Evolutionary conservation across 2,113 vertebrate genomes (phyloP).

Genomic region (Erythrocebus patas): DNA sequence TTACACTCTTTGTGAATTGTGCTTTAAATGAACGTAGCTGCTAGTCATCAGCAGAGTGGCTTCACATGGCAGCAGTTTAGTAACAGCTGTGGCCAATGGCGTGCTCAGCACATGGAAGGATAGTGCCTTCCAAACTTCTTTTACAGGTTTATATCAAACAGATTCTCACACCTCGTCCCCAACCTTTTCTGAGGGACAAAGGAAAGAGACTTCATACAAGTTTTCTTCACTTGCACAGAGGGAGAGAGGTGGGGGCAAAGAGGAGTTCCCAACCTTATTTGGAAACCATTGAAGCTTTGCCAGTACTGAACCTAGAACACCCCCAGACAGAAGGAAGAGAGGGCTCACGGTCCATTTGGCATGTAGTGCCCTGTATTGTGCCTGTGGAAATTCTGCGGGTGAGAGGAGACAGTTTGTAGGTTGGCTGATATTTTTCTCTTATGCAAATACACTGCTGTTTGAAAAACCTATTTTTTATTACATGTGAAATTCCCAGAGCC

Average conservation of each 20-base stretch:
- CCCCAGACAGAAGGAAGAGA: not conserved
- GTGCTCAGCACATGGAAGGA: not conserved
- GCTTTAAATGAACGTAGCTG: not conserved
- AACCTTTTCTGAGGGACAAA: not conserved
- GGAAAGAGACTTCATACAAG: not conserved
- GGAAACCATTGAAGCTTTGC: not conserved
- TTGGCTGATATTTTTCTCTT: slow-evolving; percentile 43
- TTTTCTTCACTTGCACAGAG: not conserved
- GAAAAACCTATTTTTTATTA: slow-evolving; percentile 40
- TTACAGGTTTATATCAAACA: not conserved
- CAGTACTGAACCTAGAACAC: not conserved
- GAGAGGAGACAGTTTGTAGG: not conserved
- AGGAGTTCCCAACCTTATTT: not conserved
- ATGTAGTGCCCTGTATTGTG: slow-evolving; percentile 28
- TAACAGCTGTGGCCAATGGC: not conserved
- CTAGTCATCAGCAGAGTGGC: not conserved
- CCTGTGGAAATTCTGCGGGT: slow-evolving; percentile 40
- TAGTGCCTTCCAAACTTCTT: not conserved
- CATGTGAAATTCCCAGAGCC: slow-evolving; percentile 24
- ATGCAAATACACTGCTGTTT: not conserved
- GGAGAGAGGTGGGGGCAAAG: not conserved
- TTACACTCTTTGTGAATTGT: not conserved
- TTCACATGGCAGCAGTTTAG: not conserved
- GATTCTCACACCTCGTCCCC: not conserved
- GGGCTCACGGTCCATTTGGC: not conserved